Base-by-base conservation (phyloP, 2,797 vertebrate genomes). In the Alca torda region DNA sequence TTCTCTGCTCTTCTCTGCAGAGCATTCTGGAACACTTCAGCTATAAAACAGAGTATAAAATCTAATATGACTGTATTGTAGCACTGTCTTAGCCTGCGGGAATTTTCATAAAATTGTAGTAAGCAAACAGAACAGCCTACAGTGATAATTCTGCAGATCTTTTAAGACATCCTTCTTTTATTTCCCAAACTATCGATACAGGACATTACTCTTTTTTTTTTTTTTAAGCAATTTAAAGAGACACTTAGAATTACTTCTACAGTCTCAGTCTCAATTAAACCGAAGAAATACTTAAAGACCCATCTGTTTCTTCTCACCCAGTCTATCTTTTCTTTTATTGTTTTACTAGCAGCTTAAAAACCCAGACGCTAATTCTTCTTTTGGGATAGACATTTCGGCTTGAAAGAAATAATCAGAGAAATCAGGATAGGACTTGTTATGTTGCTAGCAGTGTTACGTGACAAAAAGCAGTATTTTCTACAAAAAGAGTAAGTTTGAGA, bases 41-140 rank as follows among this genome's bases (percentile, higher is more conserved):
- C 59, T 76, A 76, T 63, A 84, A 93, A 97, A 77, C 20, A 73
- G 30, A 91, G 63, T 37, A 90, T 31, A 79, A 92, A 92, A 96
- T 70, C 74, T 79, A 92, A 41, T 90, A 91, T 81, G 64, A 79
- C 25, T 76, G 20, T 73, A 87, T 9, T 31, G 45, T 51, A 82
- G 67, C 35, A 45, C 28, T 56, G 35, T 39, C 59, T 82, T 41
- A 74, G 86, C 90, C 86, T 67, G 70, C 0, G 1, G 77, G 70
- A 94, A 82, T 92, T 67, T 93, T 90, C 74, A 93, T 74, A 63
- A 82, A 87, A 93, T 18, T 89, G 81, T 68, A 79, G 43, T 33
- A 95, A 90, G 59, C 50, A 82, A 96, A 84, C 46, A 87, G 70
- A 84, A 61, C 28, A 90, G 65, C 67, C 86, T 70, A 68, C 35